Percentiles rank a stretch among this genome's conserved stretches.
phyloP scores from a whole-genome alignment of 2,797 vertebrate species.

The Echiichthys vipera region DNA sequence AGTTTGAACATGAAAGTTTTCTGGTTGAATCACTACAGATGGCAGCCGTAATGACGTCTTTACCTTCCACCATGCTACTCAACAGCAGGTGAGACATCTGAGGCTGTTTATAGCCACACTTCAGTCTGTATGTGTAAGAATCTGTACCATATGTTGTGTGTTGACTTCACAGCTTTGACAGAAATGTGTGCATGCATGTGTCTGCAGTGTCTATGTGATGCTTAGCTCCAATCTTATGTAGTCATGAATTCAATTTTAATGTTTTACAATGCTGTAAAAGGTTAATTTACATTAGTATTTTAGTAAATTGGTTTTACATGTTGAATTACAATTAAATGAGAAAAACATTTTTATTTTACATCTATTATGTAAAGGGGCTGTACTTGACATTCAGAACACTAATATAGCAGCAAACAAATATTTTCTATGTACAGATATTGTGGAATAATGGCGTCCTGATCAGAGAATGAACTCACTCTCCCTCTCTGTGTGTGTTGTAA shows the following conservation, averaged over 20 bases:
- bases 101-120: slow-evolving; percentile 27
- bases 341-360: not conserved
- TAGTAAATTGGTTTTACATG: not conserved
- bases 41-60: slow-evolving; percentile 7
- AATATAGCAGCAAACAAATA: too few relatives aligned
- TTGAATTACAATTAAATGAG: not conserved
- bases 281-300: not conserved
- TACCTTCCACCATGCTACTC: not conserved
- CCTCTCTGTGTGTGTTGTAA: too few relatives aligned
- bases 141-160: slow-evolving; percentile 32
- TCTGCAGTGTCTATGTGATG: slow-evolving; percentile 34
- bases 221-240: not conserved
- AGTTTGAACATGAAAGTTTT: not conserved
- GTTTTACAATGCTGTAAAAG: not conserved
- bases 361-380: too few relatives aligned
- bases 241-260: not conserved
- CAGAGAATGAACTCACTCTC: too few relatives aligned
- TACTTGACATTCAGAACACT: too few relatives aligned
- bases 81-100: slow-evolving; percentile 31
- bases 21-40: slow-evolving; percentile 16
- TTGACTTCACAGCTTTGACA: slow-evolving; percentile 27
- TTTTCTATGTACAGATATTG: too few relatives aligned
- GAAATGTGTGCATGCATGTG: slow-evolving; percentile 7
- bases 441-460: too few relatives aligned
- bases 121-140: slow-evolving; percentile 25